Evolutionary conservation across 2,797 vertebrate species (phyloP).

Genomic region (Danio aesculapii): DNA sequence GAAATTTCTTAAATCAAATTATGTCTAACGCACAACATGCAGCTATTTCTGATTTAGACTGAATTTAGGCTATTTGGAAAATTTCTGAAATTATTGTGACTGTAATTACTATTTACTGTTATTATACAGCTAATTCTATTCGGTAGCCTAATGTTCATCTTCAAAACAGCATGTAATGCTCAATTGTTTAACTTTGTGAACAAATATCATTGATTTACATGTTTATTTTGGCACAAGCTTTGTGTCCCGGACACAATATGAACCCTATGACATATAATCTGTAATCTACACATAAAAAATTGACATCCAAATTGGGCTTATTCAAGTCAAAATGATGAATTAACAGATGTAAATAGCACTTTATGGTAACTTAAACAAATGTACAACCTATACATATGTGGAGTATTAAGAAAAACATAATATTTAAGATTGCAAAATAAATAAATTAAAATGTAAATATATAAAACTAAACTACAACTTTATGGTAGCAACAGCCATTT

Average conservation of each 20-base stretch:
- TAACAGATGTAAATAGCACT: not conserved
- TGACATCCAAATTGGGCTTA: not conserved
- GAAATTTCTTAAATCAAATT: not conserved
- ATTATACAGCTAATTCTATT: too few relatives aligned
- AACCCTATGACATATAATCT: too few relatives aligned
- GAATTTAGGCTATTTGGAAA: not conserved
- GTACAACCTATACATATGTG: too few relatives aligned
- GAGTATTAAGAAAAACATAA: too few relatives aligned
- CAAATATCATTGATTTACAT: slow-evolving; percentile 9
- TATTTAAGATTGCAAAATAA: too few relatives aligned
- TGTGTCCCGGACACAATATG: not conserved
- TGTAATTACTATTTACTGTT: not conserved
- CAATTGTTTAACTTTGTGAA: not conserved
- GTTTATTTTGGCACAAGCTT: not conserved
- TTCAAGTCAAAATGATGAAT: not conserved
- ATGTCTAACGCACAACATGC: not conserved
- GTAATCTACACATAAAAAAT: not conserved
- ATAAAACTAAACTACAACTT: too few relatives aligned
- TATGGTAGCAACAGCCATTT: too few relatives aligned
- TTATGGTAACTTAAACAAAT: not conserved
- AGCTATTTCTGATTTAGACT: not conserved
- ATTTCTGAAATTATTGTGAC: not conserved
- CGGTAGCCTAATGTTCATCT: not conserved
- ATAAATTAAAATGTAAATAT: not conserved
- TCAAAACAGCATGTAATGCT: not conserved